Percentiles rank a stretch among this genome's conserved stretches.
phyloP scores from a whole-genome alignment of 2,113 vertebrate genomes.

The Echinops telfairi region DNA sequence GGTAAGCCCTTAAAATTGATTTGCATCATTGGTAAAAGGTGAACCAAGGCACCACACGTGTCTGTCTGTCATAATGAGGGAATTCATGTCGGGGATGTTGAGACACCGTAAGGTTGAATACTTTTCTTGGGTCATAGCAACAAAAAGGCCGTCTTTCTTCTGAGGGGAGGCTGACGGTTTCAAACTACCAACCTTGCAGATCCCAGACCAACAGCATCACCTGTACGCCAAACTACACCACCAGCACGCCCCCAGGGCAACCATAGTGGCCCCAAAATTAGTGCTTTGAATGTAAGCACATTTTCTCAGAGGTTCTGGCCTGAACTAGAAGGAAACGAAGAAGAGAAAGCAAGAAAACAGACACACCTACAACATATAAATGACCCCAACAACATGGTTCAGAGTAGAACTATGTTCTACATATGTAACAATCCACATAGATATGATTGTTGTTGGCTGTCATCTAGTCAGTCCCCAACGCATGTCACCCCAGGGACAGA shows the following conservation, averaged over 20 bases:
- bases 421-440: too few species aligned
- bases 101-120: conserved; percentile 94
- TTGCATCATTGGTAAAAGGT: conserved; percentile 98
- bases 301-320: background rate
- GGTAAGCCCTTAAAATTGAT: conserved; percentile 94
- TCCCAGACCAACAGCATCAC: too few species aligned
- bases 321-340: background rate
- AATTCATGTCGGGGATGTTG: conserved; percentile 90
- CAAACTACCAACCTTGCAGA: too few species aligned
- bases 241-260: too few species aligned
- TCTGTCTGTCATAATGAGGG: conserved; percentile 91
- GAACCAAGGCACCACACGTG: conserved; percentile 91
- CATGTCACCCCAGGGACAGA: background rate
- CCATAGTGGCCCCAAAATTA: too few species aligned
- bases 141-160: too few species aligned
- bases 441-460: background rate
- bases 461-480: background rate
- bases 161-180: too few species aligned
- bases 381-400: too few species aligned
- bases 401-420: too few species aligned
- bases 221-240: too few species aligned
- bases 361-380: too few species aligned
- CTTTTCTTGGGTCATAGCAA: conserved; percentile 93
- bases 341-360: background rate
- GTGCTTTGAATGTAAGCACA: too few species aligned